Evolutionary conservation across 2,113 vertebrate genomes (phyloP), one percentile per base, ranked within the genome.

Genomic region (Macrotus californicus): DNA sequence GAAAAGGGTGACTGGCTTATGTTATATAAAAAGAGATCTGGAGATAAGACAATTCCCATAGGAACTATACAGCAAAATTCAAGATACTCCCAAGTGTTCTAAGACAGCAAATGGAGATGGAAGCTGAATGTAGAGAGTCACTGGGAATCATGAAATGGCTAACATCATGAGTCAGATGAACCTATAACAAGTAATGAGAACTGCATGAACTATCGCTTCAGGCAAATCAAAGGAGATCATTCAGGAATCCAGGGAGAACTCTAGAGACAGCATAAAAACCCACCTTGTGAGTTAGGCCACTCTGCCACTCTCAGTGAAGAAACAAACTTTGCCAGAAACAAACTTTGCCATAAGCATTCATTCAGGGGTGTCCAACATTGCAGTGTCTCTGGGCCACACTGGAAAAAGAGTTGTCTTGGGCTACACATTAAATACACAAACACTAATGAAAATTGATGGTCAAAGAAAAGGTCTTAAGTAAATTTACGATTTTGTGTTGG

Each of bases 231-330:
- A 0, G 3, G 3, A 4, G 34, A 50, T 80, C 6, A 73, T 34
- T 21, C 19, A 83, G 7, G 14, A 80, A 69, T 9, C 0, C 16
- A 67, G 5, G 5, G 34, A 93, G 15, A n/a, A 41, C 1, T 85
- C 24, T 12, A 82, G 41, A 24, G 43, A 31, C 8, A 75, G 22
- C 48, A 52, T 3, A 10, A 39, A 54, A 34, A 14, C 18, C 4
- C 10, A 16, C 3, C 2, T 1, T 52, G 8, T 77, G 39, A 41
- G 13, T 81, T 18, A 48, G 16, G 5, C 3, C 10, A 1, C 6
- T 70, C 46, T 77, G 43, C 11, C 29, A 18, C 7, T 56, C 9
- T 89, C 18, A 14, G 11, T 34, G 5, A 87, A 64, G 29, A 76
- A 77, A 39, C 7, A 50, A 69, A 2, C 7, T 56, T 75, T 76